Evolutionary conservation across 2,113 vertebrate genomes (phyloP), one percentile per base, ranked within the genome.

Genomic region (Clinocottus analis): DNA sequence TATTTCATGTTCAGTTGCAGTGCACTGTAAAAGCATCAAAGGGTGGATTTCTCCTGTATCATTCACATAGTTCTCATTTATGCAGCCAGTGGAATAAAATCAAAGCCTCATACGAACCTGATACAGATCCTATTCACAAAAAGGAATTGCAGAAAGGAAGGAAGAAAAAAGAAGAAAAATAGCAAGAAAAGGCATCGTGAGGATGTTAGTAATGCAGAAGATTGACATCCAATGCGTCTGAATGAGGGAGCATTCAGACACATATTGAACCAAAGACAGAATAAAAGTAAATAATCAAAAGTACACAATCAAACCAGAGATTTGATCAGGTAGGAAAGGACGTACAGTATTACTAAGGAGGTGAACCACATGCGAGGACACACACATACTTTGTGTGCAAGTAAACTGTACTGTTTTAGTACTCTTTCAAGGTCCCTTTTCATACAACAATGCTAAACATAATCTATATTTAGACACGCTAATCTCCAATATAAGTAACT

Each of bases 71-170:
- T 29, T 47, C 10, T 63, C 39, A 61, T 59, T 58, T 31, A 31
- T 65, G 45, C 81, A 89, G 75, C 76, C 65, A 77, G 74, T 79
- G 25, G 51, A 53, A 58, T 51, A 70, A 71, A 43, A 61, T 73
- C 68, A 75, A 87, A 90, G 77, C 75, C 72, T 75, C 59, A 85
- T 93, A 94, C 93, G 84, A 96, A 97, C 96, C 96, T 97, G 93
- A 96, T 93, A 95, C 96, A 96, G 94, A 97, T 96, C 96, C 96
- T 97, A 89, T 51, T 87, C 83, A 91, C 88, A 93, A 84, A 90
- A 56, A 76, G 86, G 72, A 85, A 55, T 55, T 73, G 25, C 85
- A 87, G 82, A 82, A 55, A 63, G 58, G 63, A 60, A 60, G 67
- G 70, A 58, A 66, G 33, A 5, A 33, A 33, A 69, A 79, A 66